Base-by-base conservation (phyloP, 2,113 vertebrate genomes). In the Neodon shergylaensis region DNA sequence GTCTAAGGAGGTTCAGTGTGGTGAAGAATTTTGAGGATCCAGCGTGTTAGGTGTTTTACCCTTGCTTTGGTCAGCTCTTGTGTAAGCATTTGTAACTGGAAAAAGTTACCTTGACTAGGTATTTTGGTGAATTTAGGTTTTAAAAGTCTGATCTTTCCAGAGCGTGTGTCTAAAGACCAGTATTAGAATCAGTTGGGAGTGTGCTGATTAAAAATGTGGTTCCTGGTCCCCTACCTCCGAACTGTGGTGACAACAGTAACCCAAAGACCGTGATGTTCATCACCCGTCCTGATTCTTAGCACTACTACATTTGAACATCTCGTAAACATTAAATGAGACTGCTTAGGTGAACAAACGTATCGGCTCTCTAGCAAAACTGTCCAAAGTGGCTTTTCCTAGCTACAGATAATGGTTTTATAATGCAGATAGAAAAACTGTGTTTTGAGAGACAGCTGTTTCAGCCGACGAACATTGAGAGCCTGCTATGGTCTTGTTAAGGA, bases 21-120 rank as follows among this genome's bases (percentile, higher is more conserved):
- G 31, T 87, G 83, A 93, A 73, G 39, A 42, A 70, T 92, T 95
- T 91, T 78, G 72, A 92, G 68, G 47, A 94, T 31, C 72, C 87
- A 0, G 39, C 42, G 33, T 96, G 22, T 95, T 94, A 91, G 42
- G 52, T 73, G 33, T 7, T 39, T 74, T 86, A 73, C 9, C 11
- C 88, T 79, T 92, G 74, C 54, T 92, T 95, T 82, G 82, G 63
- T 85, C 81, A 96, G 66, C 61, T 94, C 94, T 92, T 97, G 65
- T 86, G 85, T 92, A 90, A 94, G 39, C 84, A 88, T 92, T 94
- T 94, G 39, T 90, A 87, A 72, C 5, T 87, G 61, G 94, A 74
- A 58, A 74, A 92, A 88, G 66, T 88, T 92, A 61, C 10, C 58
- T 78, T 91, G 66, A 63, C 95, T 96, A 94, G 81, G 84, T 73